phyloP scores from a whole-genome alignment of 2,113 vertebrate genomes.

The Geococcyx californianus region DNA sequence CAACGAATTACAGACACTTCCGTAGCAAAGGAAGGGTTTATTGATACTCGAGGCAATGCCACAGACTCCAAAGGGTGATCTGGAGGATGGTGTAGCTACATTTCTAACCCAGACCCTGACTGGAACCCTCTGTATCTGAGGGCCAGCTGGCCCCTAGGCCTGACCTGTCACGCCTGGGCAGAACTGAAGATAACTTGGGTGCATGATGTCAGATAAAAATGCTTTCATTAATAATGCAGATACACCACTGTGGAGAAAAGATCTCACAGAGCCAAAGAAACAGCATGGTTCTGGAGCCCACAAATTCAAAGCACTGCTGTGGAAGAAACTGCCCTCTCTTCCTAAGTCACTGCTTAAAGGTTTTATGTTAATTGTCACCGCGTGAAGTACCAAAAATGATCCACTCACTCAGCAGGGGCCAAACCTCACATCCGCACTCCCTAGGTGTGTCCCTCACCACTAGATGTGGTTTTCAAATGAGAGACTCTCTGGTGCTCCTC shows the following conservation, averaged over 20 bases:
- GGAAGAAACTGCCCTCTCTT: background rate
- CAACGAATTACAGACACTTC: background rate
- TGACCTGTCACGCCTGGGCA: background rate
- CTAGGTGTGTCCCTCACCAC: background rate
- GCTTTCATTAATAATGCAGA: background rate
- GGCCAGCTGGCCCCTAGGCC: background rate
- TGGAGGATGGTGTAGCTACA: background rate
- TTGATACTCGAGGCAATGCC: background rate
- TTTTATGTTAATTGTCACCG: background rate
- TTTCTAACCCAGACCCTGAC: background rate
- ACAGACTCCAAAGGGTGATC: background rate
- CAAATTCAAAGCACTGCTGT: background rate
- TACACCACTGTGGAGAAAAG: background rate
- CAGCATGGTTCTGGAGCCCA: background rate
- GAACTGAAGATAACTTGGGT: background rate
- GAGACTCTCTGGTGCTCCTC: background rate
- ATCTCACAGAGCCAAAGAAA: background rate
- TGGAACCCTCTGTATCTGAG: background rate
- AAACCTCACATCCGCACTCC: background rate
- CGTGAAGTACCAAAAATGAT: background rate
- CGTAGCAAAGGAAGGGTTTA: background rate
- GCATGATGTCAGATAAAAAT: background rate
- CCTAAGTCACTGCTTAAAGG: background rate
- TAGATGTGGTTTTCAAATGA: background rate
- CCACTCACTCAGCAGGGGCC: background rate